Conservation (phyloP, 1,140 invertebrate species). For the Lamellibrachia luymesi region DNA sequence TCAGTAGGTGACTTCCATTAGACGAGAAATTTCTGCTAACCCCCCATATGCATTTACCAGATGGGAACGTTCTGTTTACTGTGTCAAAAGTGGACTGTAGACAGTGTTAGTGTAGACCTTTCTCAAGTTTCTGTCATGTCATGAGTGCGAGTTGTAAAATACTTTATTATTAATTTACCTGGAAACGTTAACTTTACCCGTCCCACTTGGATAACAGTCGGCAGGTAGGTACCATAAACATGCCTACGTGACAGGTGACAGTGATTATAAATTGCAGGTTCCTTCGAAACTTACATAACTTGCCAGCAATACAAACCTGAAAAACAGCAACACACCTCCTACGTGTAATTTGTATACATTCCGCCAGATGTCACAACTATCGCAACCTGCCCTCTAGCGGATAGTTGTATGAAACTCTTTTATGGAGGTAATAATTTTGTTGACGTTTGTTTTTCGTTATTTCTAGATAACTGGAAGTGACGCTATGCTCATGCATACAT, state of each 20-base stretch:
- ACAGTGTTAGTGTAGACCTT: no score
- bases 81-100: no score
- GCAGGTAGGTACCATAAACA: neutral
- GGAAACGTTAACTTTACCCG: neutral
- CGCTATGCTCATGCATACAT: no score
- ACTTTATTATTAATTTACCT: neutral
- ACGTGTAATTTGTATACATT: neutral
- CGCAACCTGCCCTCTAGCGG: neutral
- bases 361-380: neutral
- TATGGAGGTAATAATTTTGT: no score
- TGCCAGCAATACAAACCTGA: neutral
- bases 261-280: neutral
- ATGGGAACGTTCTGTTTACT: no score
- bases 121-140: no score
- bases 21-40: no score
- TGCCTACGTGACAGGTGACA: neutral
- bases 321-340: neutral
- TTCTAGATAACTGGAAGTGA: no score
- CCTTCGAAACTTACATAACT: neutral
- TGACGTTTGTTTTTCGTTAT: no score
- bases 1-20: no score
- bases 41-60: no score
- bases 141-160: neutral
- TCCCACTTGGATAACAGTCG: neutral
- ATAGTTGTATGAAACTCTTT: neutral